phyloP scores from a whole-genome alignment of 2,113 vertebrate genomes.

The Larimichthys polyactis region DNA sequence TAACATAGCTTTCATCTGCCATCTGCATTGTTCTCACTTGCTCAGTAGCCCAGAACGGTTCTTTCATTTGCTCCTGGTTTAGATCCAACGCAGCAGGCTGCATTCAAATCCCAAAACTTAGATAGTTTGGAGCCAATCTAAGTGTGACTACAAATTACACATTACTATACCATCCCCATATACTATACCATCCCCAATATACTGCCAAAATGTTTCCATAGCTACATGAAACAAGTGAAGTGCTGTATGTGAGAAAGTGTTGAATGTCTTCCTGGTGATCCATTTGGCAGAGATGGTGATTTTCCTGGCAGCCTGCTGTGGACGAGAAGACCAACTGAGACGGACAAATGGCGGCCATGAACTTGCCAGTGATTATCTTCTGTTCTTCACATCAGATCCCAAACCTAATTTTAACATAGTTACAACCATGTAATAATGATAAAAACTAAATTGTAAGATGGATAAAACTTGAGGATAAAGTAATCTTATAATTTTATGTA shows the following conservation, averaged over 20 bases:
- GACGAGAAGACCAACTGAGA: conserved; percentile 16
- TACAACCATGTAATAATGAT: no score
- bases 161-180: neutral
- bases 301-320: neutral
- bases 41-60: conserved; percentile 1
- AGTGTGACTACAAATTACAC: no score
- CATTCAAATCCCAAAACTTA: neutral
- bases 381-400: neutral
- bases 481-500: no score
- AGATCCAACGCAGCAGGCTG: conserved; percentile 1
- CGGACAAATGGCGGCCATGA: conserved; percentile 20
- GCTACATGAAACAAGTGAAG: neutral
- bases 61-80: conserved; percentile 1
- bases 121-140: neutral
- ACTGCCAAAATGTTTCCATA: neutral
- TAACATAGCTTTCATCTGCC: neutral
- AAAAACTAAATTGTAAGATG: no score
- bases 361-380: neutral
- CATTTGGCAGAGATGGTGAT: neutral
- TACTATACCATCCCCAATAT: neutral
- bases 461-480: no score
- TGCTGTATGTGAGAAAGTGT: neutral
- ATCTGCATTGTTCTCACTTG: conserved; percentile 24
- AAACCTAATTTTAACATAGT: no score
- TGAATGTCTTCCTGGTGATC: conserved; percentile 7